These are phyloP conservation scores for Chlorodrepanis virens DNA, from an alignment of 2,113 vertebrate species.

Conservation along the genomic window DNA sequence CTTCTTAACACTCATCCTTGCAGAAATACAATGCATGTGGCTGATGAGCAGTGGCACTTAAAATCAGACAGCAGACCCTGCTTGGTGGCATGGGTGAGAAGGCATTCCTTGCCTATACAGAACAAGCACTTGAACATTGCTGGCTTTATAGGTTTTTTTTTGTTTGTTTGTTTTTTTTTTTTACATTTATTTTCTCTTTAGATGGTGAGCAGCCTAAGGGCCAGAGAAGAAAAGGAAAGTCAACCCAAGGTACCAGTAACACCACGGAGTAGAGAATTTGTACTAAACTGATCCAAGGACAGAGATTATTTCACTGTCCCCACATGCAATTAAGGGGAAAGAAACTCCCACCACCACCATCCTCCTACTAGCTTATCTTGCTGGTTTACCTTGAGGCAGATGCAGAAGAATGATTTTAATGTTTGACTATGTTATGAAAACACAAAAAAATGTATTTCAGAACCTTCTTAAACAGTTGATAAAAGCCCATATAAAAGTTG, in stretches of 20 bases:
- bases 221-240: neutral
- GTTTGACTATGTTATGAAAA: neutral
- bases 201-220: rapidly evolving
- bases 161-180: neutral
- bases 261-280: neutral
- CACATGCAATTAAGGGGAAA: neutral
- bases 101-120: neutral
- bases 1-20: neutral
- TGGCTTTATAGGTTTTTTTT: rapidly evolving
- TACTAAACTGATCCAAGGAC: too few species aligned
- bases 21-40: neutral
- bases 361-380: neutral
- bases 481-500: neutral
- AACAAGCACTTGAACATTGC: neutral
- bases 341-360: neutral
- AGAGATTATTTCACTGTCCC: neutral
- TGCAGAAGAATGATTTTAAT: neutral
- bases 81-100: neutral
- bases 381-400: neutral
- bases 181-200: neutral
- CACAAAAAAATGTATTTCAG: neutral
- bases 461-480: neutral
- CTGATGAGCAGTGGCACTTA: neutral
- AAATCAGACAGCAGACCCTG: rapidly evolving
- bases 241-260: neutral